These are phyloP conservation scores for Sarcophaga variegata DNA, from an alignment of 2,888 invertebrate genomes.

Conservation along the genomic window DNA sequence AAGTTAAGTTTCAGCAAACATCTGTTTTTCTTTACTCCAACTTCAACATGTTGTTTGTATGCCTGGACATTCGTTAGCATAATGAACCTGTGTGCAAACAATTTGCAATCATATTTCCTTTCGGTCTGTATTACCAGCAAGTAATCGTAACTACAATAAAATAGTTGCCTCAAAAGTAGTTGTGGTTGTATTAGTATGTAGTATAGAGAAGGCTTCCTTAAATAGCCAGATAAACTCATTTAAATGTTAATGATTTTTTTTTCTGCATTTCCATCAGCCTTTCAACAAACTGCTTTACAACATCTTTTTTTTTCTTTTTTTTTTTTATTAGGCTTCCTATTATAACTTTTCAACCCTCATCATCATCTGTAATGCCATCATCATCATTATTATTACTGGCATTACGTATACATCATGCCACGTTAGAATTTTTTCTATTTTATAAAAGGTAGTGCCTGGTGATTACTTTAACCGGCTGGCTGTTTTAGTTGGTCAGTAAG, in stretches of 20 bases:
- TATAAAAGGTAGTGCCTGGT: too few species aligned
- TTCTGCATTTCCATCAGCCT: background rate
- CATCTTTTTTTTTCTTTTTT: constrained; percentile 15
- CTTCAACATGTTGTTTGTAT: too few species aligned
- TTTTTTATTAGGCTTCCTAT: background rate
- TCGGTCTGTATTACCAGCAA: too few species aligned
- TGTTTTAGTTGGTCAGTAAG: constrained; percentile 19
- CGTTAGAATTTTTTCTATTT: constrained; percentile 14
- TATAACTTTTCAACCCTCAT: constrained; percentile 59
- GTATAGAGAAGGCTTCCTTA: constrained; percentile 51
- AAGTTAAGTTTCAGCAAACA: too few species aligned
- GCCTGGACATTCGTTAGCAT: too few species aligned
- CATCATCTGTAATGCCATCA: constrained; percentile 15
- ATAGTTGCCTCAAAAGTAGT: background rate
- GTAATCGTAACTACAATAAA: too few species aligned
- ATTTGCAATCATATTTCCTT: too few species aligned
- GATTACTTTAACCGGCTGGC: too few species aligned
- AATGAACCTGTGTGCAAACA: too few species aligned
- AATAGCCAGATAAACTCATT: constrained; percentile 67
- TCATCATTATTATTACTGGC: constrained; percentile 37
- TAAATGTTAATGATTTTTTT: constrained; percentile 67
- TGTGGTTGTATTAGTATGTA: too few species aligned
- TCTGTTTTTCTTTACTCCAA: too few species aligned
- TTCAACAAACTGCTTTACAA: background rate
- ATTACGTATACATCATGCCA: constrained; percentile 18